Conservation (phyloP, 2,113 vertebrate genomes). For the Regulus satrapa region DNA sequence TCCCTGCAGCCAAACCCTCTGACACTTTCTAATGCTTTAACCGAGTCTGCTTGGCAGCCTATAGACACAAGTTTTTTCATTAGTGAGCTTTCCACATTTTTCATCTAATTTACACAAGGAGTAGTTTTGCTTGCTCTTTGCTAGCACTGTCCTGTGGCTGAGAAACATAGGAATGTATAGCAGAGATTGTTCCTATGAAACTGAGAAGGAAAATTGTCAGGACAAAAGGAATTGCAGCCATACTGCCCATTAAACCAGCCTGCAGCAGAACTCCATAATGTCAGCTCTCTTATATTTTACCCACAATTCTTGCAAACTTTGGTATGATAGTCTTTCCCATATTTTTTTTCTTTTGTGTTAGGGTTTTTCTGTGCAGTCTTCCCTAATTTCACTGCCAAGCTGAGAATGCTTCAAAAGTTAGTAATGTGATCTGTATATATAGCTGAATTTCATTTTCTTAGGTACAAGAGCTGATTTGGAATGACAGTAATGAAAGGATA, state of each 20-base stretch:
- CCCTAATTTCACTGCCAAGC: neutral
- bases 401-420: neutral
- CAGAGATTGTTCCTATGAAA: neutral
- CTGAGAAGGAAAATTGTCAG: neutral
- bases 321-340: neutral
- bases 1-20: conserved; percentile 2
- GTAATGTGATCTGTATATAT: neutral
- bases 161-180: conserved; percentile 6
- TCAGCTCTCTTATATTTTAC: neutral
- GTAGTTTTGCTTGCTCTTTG: neutral
- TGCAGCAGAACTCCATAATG: neutral
- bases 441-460: neutral
- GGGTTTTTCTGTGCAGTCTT: neutral
- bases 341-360: neutral
- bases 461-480: neutral
- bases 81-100: conserved; percentile 12
- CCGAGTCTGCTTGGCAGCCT: neutral
- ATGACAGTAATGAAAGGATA: neutral
- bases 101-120: neutral
- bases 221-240: neutral
- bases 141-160: neutral
- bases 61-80: neutral
- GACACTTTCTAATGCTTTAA: neutral
- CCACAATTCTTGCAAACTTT: neutral
- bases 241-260: neutral